A percentile compares a stretch with the other conserved stretches of the same genome.
These are phyloP conservation scores for Sycon ciliatum DNA, from an alignment of 37 sponge, comb jelly and placozoan genomes.

Conservation along the genomic window DNA sequence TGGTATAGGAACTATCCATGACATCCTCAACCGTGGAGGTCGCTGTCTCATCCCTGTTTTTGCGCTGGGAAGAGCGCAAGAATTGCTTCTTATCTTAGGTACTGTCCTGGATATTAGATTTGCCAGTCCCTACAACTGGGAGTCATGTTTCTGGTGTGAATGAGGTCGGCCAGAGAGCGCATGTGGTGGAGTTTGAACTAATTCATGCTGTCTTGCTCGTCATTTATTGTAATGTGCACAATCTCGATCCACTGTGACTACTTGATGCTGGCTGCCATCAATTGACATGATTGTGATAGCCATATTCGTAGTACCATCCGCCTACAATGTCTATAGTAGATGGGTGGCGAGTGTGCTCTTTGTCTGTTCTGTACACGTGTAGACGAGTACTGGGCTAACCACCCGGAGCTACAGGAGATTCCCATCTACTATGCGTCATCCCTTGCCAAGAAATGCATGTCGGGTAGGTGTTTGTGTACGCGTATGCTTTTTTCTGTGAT, in stretches of 20 bases:
- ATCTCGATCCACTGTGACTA: too few relatives aligned
- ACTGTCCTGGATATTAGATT: too few relatives aligned
- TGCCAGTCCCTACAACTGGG: background rate
- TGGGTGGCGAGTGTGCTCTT: too few relatives aligned
- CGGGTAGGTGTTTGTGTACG: constrained; percentile 37
- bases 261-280: background rate
- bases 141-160: too few relatives aligned
- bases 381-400: constrained; percentile 96
- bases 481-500: background rate
- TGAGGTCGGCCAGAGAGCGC: too few relatives aligned
- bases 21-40: constrained; percentile 89
- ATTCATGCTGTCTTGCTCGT: too few relatives aligned
- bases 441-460: constrained; percentile 98
- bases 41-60: constrained; percentile 96
- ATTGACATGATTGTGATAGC: background rate
- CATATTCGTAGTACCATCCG: too few relatives aligned
- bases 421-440: constrained; percentile 98
- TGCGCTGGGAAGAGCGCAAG: constrained; percentile 97
- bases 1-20: constrained; percentile 62
- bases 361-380: too few relatives aligned
- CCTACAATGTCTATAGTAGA: too few relatives aligned
- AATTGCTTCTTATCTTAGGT: constrained; percentile 84
- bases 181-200: too few relatives aligned
- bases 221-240: too few relatives aligned
- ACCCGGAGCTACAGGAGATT: constrained; percentile 95